Percentiles rank a stretch among this genome's conserved stretches.
Evolutionary conservation across 2,113 vertebrate species (phyloP).

Genomic region (Pelobates fuscus): DNA sequence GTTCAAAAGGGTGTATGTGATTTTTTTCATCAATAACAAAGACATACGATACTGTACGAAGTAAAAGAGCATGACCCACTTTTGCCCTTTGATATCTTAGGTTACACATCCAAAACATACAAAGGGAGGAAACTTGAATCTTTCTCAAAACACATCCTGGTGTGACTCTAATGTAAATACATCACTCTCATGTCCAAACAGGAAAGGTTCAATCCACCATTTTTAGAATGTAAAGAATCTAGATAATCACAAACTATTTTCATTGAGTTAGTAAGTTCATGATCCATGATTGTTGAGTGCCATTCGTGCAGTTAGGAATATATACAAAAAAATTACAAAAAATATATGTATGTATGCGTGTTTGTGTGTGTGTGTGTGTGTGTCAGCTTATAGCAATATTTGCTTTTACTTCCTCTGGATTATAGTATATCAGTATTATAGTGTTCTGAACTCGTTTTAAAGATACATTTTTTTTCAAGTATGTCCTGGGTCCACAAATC

Average conservation of each 20-base stretch:
- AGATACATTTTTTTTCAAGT: too few species aligned
- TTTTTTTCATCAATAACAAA: not conserved
- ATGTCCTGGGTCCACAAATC: too few species aligned
- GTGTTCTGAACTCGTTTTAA: too few species aligned
- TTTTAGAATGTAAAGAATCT: conserved; percentile 45
- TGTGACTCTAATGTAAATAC: conserved; percentile 46
- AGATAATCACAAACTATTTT: conserved; percentile 15
- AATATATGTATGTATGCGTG: too few species aligned
- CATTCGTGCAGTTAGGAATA: not conserved
- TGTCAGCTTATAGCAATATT: too few species aligned
- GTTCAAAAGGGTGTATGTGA: not conserved
- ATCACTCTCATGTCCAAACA: conserved; percentile 46
- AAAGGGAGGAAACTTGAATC: conserved; percentile 42
- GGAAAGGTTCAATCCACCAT: conserved; percentile 26
- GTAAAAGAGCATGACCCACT: conserved; percentile 17
- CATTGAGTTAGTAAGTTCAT: conserved; percentile 10
- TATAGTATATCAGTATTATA: too few species aligned
- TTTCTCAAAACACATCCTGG: conserved; percentile 47
- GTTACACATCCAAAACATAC: conserved; percentile 28
- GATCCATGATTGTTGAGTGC: conserved; percentile 3
- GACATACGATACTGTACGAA: not conserved
- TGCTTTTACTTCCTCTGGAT: too few species aligned
- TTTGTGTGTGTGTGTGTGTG: too few species aligned
- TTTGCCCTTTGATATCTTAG: conserved; percentile 34
- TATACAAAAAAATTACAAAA: too few species aligned